Evolutionary conservation across 2,888 invertebrate genomes (phyloP), one percentile per base, ranked within the genome.

Genomic region (Heliconius sara): DNA sequence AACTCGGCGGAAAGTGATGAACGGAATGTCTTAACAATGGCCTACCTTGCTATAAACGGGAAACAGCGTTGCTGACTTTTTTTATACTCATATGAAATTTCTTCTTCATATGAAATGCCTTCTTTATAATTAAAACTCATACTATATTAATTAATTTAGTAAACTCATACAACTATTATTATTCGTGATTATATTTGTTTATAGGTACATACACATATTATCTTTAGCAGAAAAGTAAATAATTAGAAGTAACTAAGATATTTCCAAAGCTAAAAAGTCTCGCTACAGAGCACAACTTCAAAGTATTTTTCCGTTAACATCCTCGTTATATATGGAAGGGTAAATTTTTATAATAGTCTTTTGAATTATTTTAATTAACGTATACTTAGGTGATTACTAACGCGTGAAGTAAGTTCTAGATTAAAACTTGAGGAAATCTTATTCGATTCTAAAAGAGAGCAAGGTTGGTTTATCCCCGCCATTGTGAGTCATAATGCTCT

Each of bases 401-500:
- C n/a, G n/a, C n/a, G 19, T 22, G 13, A 34, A 60, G 34, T 60
- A 57, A 13, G 2, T 73, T 73, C 34, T 57, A 34, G 60, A 57
- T 34, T 57, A n/a, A 57, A 52, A 57, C 3, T 72, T 72, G 30
- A 34, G 57, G 57, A 60, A 73, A 60, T 73, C 19, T 43, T 6
- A 27, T 10, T 63, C 63, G 19, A 27, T 66, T 76, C 68, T 63
- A 70, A 79, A 78, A 81, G 73, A 80, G 76, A 79, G 52, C 80
- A 76, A 79, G 78, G 80, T 65, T 79, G 68, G 63, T 60, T 77
- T 63, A 77, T 78, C 78, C 57, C 77, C 80, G 79, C 79, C 76
- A 73, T 77, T 73, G 70, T 85, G 85, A 84, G 85, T 87, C 88
- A 88, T 84, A 67, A 83, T 81, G 73, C 81, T 47, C 67, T 71